Evolutionary conservation across 2,888 invertebrate genomes (phyloP), one percentile per base, ranked within the genome.

Genomic region (Falcaria lacertinaria): DNA sequence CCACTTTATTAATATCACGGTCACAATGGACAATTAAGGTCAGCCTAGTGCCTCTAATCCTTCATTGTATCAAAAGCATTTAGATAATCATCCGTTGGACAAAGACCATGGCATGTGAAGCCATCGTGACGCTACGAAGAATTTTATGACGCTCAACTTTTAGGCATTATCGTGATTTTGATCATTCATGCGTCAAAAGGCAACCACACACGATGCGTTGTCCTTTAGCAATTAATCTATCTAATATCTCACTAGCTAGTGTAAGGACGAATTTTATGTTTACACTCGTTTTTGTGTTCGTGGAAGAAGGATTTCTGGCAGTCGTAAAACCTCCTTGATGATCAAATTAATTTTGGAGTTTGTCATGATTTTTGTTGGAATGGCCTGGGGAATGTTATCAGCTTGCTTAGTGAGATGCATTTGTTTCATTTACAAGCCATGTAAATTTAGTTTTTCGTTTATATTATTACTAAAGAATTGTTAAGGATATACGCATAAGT

Each of bases 121-220:
- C 74, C 79, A 64, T 85, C 85, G 86, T 88, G 88, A 88, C 71
- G 71, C 65, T 56, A 57, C 57, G 45, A 72, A 68, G 84, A 84
- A 87, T 88, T 81, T 86, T 79, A 79, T 82, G 78, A 74, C 65
- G 72, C 74, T 69, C 58, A 53, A 59, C 73, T 76, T 79, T 73
- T 63, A 66, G 69, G 56, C 71, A 83, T 87, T 84, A 87, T 87
- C 87, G 67, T 75, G 70, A 71, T 76, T 78, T 69, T 61, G 72
- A 85, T 86, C 88, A 76, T 74, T 67, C 72, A 72, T 68, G 77
- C 77, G 68, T 79, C 74, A 77, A 69, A 71, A 62, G 55, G 57
- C 64, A 74, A 59, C 86, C 88, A 86, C 88, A 88, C 88, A 88
- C 88, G 88, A 75, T 51, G 84, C 52, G 45, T 60, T 64, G 74